Conservation (phyloP, 2,888 invertebrate genomes). For the Chrysolina haemoptera region DNA sequence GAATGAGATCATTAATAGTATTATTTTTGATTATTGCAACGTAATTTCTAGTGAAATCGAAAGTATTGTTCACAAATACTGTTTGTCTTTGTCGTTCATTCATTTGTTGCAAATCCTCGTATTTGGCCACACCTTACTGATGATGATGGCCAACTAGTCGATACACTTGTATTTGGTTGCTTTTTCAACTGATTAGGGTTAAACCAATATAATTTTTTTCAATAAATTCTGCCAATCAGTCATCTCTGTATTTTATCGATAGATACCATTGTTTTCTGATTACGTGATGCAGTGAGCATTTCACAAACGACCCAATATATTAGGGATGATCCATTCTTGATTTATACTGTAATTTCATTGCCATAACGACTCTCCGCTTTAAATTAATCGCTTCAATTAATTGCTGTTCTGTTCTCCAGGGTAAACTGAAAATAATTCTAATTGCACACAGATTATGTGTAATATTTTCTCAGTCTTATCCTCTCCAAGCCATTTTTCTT, state of each 20-base stretch:
- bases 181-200: too few species aligned
- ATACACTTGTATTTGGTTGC: too few species aligned
- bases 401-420: conserved; percentile 46
- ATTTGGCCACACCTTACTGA: too few species aligned
- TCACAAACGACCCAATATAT: conserved; percentile 42
- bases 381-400: conserved; percentile 46
- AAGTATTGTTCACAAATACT: too few species aligned
- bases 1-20: too few species aligned
- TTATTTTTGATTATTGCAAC: too few species aligned
- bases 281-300: not conserved
- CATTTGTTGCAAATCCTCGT: too few species aligned
- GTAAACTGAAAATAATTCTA: conserved; percentile 49
- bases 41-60: too few species aligned
- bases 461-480: conserved; percentile 21
- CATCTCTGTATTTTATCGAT: not conserved
- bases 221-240: too few species aligned
- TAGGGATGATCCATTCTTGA: conserved; percentile 44
- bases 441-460: conserved; percentile 34
- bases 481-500: conserved; percentile 1
- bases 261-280: not conserved
- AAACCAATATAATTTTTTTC: too few species aligned
- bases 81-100: too few species aligned
- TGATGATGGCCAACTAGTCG: too few species aligned
- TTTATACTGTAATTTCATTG: conserved; percentile 43
- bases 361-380: conserved; percentile 45